Evolutionary conservation across 2,797 vertebrate species (phyloP).

Genomic region (Hylomyscus alleni): DNA sequence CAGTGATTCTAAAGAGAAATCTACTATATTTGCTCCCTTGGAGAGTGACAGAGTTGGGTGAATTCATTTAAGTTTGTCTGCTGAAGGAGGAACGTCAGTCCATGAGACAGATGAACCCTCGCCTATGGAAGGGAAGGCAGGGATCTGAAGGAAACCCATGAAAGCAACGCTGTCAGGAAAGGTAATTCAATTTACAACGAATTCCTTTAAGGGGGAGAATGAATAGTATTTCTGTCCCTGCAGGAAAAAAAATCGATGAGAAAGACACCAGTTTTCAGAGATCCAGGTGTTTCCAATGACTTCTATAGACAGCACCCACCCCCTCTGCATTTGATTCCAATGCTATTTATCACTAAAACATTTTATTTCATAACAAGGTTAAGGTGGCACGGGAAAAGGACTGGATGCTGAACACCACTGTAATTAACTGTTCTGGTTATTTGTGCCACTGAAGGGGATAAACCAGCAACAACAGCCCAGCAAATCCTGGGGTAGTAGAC

Average conservation of each 20-base stretch:
- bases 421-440: slow-evolving; percentile 55
- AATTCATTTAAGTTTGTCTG: slow-evolving; percentile 55
- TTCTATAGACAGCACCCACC: background rate
- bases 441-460: slow-evolving; percentile 32
- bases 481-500: background rate
- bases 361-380: slow-evolving; percentile 56
- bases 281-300: slow-evolving; percentile 42
- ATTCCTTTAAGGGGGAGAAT: slow-evolving; percentile 56
- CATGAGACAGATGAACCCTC: background rate
- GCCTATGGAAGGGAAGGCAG: background rate
- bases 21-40: background rate
- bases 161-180: slow-evolving; percentile 44
- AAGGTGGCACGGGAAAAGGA: background rate
- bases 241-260: slow-evolving; percentile 35
- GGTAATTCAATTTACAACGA: slow-evolving; percentile 54
- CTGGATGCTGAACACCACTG: background rate
- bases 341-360: background rate
- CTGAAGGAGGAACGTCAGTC: slow-evolving; percentile 16
- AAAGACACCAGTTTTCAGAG: background rate
- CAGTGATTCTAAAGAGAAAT: background rate
- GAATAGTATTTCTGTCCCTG: slow-evolving; percentile 1
- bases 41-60: background rate
- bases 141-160: slow-evolving; percentile 2
- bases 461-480: slow-evolving; percentile 24
- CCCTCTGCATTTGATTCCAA: background rate